Evolutionary conservation across 2,888 invertebrate species (phyloP).

Genomic region (Agrochola macilenta): DNA sequence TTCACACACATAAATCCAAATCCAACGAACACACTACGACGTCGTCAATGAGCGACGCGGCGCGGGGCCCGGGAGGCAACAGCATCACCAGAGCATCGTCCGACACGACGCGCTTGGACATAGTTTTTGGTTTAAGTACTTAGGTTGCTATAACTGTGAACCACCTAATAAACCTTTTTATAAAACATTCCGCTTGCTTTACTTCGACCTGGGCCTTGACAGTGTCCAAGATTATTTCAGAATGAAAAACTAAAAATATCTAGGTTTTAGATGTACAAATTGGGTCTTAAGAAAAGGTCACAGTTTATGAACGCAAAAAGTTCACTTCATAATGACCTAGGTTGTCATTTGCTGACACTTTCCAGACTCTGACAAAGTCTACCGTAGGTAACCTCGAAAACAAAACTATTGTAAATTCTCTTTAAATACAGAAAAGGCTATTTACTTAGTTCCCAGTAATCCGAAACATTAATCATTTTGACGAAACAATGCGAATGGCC

Average conservation of each 20-base stretch:
- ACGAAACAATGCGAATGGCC: conserved; percentile 46
- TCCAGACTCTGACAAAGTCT: not conserved
- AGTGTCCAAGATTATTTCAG: too few relatives aligned
- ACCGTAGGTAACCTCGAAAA: not conserved
- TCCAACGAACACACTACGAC: too few relatives aligned
- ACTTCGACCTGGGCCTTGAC: too few relatives aligned
- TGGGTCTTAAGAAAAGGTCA: not conserved
- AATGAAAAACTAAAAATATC: not conserved
- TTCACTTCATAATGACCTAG: conserved; percentile 6
- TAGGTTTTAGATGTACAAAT: not conserved
- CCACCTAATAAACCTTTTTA: too few relatives aligned
- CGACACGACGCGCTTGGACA: too few relatives aligned
- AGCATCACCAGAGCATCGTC: too few relatives aligned
- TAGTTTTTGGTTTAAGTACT: too few relatives aligned
- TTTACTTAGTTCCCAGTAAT: conserved; percentile 15
- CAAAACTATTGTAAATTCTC: not conserved
- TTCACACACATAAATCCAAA: too few relatives aligned
- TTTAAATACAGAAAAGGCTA: conserved; percentile 6
- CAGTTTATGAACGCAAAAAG: not conserved
- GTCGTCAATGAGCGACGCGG: too few relatives aligned
- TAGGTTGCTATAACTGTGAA: too few relatives aligned
- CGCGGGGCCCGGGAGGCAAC: too few relatives aligned
- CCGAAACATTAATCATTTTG: conserved; percentile 54
- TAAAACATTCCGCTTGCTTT: too few relatives aligned
- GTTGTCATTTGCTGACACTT: not conserved